A percentile compares a stretch with the other conserved stretches of the same genome.
Evolutionary conservation across 1,140 invertebrate genomes (phyloP).

Genomic region (Apis florea): DNA sequence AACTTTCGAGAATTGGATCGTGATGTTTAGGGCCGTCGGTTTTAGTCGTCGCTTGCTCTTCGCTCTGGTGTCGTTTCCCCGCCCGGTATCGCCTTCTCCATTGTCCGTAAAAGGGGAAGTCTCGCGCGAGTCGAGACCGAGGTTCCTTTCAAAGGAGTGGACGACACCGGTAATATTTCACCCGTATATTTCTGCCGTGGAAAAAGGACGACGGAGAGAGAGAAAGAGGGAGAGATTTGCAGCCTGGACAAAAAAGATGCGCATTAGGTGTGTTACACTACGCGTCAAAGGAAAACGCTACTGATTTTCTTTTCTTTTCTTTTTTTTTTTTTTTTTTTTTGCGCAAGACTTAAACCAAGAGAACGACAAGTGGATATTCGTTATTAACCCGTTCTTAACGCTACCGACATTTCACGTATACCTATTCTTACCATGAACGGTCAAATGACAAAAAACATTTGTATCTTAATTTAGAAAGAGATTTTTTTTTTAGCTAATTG

Average conservation of each 20-base stretch:
- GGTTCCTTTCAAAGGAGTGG: constrained; percentile 38
- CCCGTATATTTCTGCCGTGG: not conserved
- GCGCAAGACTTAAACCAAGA: not conserved
- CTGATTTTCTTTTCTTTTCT: not conserved
- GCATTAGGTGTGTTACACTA: constrained; percentile 5
- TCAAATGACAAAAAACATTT: too few relatives aligned
- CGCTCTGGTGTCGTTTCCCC: constrained; percentile 35
- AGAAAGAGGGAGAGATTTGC: not conserved
- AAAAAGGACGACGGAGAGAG: not conserved
- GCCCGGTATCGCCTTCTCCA: not conserved
- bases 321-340: not conserved
- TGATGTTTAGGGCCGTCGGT: too few relatives aligned
- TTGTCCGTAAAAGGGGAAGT: constrained; percentile 7
- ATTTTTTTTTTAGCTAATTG: too few relatives aligned
- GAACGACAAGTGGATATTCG: not conserved
- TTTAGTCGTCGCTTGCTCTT: not conserved
- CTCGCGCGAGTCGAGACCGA: constrained; percentile 1
- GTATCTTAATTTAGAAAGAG: too few relatives aligned
- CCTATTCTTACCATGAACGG: too few relatives aligned
- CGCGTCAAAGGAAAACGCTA: constrained; percentile 13
- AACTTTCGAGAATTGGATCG: too few relatives aligned
- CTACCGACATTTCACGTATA: too few relatives aligned
- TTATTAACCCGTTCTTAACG: not conserved
- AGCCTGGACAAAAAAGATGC: not conserved
- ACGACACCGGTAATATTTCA: constrained; percentile 56